A percentile compares a stretch with the other conserved stretches of the same genome.
These are phyloP conservation scores for Barbus barbus DNA, from an alignment of 2,113 vertebrate genomes.

Conservation along the genomic window DNA sequence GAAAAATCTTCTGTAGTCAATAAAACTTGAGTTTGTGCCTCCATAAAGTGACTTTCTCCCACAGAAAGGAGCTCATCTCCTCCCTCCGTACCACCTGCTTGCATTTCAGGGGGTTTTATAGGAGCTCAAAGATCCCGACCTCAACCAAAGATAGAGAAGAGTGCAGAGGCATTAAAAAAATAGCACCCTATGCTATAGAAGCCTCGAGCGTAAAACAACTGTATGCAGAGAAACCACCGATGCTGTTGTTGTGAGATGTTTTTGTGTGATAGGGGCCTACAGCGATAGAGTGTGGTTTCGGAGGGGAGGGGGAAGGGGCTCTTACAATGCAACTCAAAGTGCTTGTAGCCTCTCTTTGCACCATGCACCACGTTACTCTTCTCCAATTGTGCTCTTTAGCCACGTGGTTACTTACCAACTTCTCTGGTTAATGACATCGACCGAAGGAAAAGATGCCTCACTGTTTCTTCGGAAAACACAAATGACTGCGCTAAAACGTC, in stretches of 20 bases:
- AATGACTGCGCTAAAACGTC: conserved; percentile 43
- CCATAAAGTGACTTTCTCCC: background rate
- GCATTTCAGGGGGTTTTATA: background rate
- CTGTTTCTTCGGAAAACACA: conserved; percentile 27
- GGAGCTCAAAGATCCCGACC: conserved; percentile 23
- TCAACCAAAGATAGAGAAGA: conserved; percentile 11
- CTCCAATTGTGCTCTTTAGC: background rate
- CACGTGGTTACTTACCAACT: background rate
- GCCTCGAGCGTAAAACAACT: conserved; percentile 22
- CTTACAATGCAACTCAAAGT: conserved; percentile 41
- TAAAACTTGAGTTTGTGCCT: background rate
- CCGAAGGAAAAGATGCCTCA: conserved; percentile 35
- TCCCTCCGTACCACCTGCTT: background rate
- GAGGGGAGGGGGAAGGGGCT: conserved; percentile 25
- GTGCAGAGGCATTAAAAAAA: conserved; percentile 1
- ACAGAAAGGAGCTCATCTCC: background rate
- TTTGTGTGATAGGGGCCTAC: conserved; percentile 56
- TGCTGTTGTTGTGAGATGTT: conserved; percentile 62
- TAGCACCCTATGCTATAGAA: conserved; percentile 20
- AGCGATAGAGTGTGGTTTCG: conserved; percentile 58
- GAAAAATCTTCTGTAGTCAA: background rate
- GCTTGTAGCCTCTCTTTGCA: background rate
- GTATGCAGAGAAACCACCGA: conserved; percentile 49
- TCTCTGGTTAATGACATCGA: background rate
- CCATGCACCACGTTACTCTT: background rate